Evolutionary conservation across 2,113 vertebrate species (phyloP).

Genomic region (Vimba vimba): DNA sequence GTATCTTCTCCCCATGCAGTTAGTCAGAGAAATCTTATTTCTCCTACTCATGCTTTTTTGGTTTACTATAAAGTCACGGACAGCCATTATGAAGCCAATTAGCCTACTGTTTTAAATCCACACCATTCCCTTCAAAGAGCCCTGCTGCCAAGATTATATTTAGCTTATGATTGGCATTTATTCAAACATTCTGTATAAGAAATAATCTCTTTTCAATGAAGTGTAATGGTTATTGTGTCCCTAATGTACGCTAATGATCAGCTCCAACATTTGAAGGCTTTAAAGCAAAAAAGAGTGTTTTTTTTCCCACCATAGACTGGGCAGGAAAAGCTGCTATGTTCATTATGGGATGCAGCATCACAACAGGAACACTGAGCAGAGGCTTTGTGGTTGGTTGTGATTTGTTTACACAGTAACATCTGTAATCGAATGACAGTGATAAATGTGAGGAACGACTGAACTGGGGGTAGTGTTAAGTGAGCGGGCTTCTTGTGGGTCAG

Average conservation of each 20-base stretch:
- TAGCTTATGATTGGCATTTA: constrained; percentile 16
- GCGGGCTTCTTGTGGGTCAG: constrained; percentile 47
- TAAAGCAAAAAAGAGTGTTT: not conserved
- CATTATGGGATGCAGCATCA: constrained; percentile 16
- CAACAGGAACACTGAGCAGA: not conserved
- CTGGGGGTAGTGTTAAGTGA: constrained; percentile 39
- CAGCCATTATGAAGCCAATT: constrained; percentile 7
- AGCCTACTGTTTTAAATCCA: not conserved
- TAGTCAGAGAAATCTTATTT: not conserved
- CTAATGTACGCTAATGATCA: constrained; percentile 44
- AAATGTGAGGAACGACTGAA: constrained; percentile 43
- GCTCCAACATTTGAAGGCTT: constrained; percentile 29
- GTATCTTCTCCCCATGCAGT: not conserved
- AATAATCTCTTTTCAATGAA: constrained; percentile 20
- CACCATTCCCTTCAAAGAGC: not conserved
- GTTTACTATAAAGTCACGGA: not conserved
- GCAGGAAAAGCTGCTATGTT: not conserved
- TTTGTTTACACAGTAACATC: constrained; percentile 45
- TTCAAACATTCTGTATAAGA: constrained; percentile 23
- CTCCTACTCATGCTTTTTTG: not conserved
- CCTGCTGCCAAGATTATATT: constrained; percentile 16
- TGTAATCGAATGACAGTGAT: constrained; percentile 39
- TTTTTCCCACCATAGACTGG: not conserved
- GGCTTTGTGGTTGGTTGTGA: constrained; percentile 27
- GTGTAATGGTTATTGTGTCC: constrained; percentile 28